Conservation (phyloP, 2,113 vertebrate species). For the Alexandromys fortis region DNA sequence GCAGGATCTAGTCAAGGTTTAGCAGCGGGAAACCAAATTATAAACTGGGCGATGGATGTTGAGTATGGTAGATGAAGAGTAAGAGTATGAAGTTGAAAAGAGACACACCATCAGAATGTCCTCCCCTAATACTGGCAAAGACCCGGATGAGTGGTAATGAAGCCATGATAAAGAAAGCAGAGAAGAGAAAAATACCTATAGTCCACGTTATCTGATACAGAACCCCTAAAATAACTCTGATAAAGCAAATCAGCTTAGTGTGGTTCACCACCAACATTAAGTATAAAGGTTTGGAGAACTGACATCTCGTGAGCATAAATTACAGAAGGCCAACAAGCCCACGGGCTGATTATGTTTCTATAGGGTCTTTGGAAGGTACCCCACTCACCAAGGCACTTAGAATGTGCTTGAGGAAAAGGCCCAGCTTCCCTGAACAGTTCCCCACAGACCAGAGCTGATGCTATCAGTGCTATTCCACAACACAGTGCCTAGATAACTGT, state of each 20-base stretch:
- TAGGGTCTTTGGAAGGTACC: background rate
- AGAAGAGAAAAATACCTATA: background rate
- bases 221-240: background rate
- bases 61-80: background rate
- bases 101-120: background rate
- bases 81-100: background rate
- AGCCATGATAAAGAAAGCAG: background rate
- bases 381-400: background rate
- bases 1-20: background rate
- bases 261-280: background rate
- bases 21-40: background rate
- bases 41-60: background rate
- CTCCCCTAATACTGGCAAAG: background rate
- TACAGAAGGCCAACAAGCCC: background rate
- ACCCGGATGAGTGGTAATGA: too few relatives aligned
- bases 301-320: background rate
- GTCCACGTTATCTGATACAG: background rate
- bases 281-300: background rate
- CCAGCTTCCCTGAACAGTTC: background rate
- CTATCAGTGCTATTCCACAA: background rate
- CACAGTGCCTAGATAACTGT: background rate
- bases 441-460: background rate
- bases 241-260: background rate
- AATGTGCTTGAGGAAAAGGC: background rate
- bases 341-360: background rate